A percentile compares a stretch with the other conserved stretches of the same genome.
Conservation (phyloP, 2,888 invertebrate species). For the Halictus ligatus region DNA sequence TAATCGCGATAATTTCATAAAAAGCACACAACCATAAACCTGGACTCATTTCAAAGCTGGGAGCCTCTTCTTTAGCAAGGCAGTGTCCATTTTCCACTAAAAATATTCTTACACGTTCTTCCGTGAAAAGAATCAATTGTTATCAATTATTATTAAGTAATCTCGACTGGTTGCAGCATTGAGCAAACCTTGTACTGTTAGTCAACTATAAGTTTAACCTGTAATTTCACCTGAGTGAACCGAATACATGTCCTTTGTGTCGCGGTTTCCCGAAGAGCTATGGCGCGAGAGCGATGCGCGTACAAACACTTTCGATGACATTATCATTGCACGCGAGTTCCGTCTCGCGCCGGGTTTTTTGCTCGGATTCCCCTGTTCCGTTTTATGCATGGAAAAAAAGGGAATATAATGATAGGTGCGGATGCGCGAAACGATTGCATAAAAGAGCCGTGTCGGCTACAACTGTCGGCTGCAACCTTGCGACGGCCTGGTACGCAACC, state of each 20-base stretch:
- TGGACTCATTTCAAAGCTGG: too few species aligned
- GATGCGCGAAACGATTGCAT: conserved; percentile 51
- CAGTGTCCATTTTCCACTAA: too few species aligned
- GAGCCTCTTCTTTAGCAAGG: too few species aligned
- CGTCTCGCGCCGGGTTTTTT: background rate
- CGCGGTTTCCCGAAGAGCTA: background rate
- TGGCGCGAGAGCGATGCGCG: background rate
- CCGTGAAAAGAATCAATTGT: too few species aligned
- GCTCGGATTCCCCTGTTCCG: background rate
- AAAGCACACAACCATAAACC: too few species aligned
- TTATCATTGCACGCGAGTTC: background rate
- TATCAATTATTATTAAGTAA: background rate
- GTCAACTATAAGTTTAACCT: background rate
- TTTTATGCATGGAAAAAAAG: conserved; percentile 34
- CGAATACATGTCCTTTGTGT: background rate
- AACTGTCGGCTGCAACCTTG: conserved; percentile 38
- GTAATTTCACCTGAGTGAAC: background rate
- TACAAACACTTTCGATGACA: background rate
- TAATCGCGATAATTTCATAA: too few species aligned
- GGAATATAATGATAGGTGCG: conserved; percentile 25
- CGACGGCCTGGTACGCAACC: conserved; percentile 8
- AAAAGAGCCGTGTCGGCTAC: conserved; percentile 36
- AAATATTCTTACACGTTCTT: too few species aligned
- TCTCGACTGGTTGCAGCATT: background rate
- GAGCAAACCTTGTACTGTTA: background rate